A percentile compares a stretch with the other conserved stretches of the same genome.
Evolutionary conservation across 1,140 invertebrate genomes (phyloP).

Genomic region (Manduca sexta): DNA sequence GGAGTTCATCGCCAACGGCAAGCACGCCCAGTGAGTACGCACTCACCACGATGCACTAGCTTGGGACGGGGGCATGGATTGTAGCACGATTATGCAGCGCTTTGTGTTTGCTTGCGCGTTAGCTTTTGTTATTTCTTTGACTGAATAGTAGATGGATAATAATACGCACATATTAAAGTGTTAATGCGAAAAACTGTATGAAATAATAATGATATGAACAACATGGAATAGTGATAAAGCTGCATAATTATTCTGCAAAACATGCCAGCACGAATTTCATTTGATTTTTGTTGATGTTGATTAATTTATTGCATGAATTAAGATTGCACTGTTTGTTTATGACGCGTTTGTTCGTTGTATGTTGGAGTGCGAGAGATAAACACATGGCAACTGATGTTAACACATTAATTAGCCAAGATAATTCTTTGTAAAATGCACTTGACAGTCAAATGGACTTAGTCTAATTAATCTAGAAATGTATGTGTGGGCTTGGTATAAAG

Average conservation of each 20-base stretch:
- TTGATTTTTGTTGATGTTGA: conserved; percentile 36
- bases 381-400: not conserved
- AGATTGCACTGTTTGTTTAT: conserved; percentile 28
- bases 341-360: conserved; percentile 10
- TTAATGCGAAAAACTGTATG: not conserved
- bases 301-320: conserved; percentile 54
- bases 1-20: conserved; percentile 33
- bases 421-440: no score
- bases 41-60: no score
- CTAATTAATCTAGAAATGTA: no score
- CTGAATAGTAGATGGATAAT: no score
- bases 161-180: not conserved
- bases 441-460: no score
- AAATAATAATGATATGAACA: not conserved
- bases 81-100: not conserved
- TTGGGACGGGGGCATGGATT: not conserved
- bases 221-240: no score
- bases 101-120: no score
- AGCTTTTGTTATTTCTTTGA: no score
- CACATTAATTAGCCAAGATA: no score
- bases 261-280: conserved; percentile 14
- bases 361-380: conserved; percentile 16
- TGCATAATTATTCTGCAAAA: no score
- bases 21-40: conserved; percentile 36
- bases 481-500: no score